A percentile compares a stretch with the other conserved stretches of the same genome.
Conservation (phyloP, 2,888 invertebrate genomes). For the Escarpia spicata region DNA sequence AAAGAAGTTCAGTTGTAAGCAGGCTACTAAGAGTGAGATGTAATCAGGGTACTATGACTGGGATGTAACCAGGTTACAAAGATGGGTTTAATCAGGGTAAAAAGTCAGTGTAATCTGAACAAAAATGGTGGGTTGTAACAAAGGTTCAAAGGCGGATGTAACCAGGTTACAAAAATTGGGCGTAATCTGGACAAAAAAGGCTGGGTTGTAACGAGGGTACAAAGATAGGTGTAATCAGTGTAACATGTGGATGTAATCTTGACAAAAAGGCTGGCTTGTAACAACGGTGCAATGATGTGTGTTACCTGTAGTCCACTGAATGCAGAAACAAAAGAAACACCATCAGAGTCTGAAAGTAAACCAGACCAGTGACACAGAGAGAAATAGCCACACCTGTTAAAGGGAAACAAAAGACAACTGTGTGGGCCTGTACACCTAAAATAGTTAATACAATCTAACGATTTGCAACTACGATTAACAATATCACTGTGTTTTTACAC, state of each 20-base stretch:
- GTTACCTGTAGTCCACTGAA: constrained; percentile 87
- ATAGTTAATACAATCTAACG: too few relatives aligned
- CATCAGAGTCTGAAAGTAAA: constrained; percentile 84
- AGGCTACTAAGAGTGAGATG: too few relatives aligned
- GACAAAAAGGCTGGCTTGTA: neutral
- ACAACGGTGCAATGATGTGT: neutral
- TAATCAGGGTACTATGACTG: too few relatives aligned
- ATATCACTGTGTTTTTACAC: too few relatives aligned
- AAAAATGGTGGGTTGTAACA: neutral
- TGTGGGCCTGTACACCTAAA: too few relatives aligned
- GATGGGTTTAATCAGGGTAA: neutral
- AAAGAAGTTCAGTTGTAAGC: too few relatives aligned
- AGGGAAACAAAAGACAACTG: too few relatives aligned
- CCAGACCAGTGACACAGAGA: constrained; percentile 36
- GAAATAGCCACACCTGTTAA: neutral
- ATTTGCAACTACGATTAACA: too few relatives aligned
- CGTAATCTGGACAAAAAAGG: neutral
- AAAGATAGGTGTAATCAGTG: neutral
- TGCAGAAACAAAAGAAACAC: constrained; percentile 96
- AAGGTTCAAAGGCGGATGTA: neutral
- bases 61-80: too few relatives aligned
- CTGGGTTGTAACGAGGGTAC: neutral
- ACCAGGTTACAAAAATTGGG: neutral
- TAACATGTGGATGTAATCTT: neutral
- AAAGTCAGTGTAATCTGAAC: too few relatives aligned